phyloP scores from a whole-genome alignment of 2,113 vertebrate genomes.

The Catharus minimus region DNA sequence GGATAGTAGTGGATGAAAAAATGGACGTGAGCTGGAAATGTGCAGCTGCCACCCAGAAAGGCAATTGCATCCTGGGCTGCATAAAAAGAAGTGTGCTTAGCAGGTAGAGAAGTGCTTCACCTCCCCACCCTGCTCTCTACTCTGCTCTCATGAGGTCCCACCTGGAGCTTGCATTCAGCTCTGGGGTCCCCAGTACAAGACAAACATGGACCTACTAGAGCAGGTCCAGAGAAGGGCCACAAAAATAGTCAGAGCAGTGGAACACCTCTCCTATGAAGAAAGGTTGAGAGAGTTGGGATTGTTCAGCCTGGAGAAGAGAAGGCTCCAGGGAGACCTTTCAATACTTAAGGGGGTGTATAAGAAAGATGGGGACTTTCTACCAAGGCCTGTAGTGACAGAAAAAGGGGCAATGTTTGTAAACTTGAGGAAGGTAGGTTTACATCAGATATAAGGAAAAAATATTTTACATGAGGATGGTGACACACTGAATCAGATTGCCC shows the following conservation, averaged over 20 bases:
- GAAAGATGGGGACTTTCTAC: background rate
- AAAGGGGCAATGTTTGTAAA: background rate
- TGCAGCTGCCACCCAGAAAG: background rate
- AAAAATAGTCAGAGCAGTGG: background rate
- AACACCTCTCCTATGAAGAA: background rate
- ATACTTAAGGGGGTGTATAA: background rate
- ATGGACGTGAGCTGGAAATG: background rate
- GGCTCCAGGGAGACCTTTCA: background rate
- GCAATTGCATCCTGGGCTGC: background rate
- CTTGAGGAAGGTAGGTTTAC: background rate
- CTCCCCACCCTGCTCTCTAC: fast-evolving
- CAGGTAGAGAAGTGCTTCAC: background rate
- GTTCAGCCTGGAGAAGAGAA: background rate
- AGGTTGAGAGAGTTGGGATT: background rate
- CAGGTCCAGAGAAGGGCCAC: background rate
- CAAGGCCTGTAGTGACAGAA: background rate
- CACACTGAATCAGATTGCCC: background rate
- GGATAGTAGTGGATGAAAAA: background rate
- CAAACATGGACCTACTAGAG: background rate
- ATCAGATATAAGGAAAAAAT: background rate
- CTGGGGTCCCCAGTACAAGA: background rate
- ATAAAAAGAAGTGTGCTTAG: fast-evolving
- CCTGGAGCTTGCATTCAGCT: background rate
- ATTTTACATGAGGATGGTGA: background rate
- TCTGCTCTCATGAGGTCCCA: background rate